Evolutionary conservation across 2,113 vertebrate genomes (phyloP), one percentile per base, ranked within the genome.

Genomic region (Rhinolophus ferrumequinum): DNA sequence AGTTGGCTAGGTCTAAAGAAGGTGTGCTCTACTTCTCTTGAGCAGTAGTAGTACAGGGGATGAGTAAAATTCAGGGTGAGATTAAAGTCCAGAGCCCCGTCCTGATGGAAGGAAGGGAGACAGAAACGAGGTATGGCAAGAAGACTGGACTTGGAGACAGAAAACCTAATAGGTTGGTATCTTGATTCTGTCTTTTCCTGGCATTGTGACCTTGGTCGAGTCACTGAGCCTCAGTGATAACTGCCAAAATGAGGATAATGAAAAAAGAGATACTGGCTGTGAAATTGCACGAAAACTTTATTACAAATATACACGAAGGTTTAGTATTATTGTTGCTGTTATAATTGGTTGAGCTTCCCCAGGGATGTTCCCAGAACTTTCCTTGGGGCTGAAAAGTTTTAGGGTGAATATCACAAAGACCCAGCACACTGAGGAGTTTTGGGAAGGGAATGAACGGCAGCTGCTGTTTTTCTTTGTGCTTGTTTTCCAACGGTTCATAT

Each of bases 131-230:
- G 73, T 33, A 14, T 79, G 30, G 0, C 86, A 86, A 56, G 52
- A 60, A 62, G 38, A 82, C 60, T 92, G 92, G 80, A 69, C 94
- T 85, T 94, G 82, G 90, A 97, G 73, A 81, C 95, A 94, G 60
- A 96, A 92, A 77, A 70, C 19, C 33, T 58, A 47, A 11, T 8
- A 86, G 58, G n/a, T 69, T 84, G 19, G 30, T 58, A 38, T 82
- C 79, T 56, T 44, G 56, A 73, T 64, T 92, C 75, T 97, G 28
- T 72, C 38, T 88, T 82, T 93, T 89, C 79, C 76, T 93, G 69
- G 76, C 62, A 16, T 60, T 60, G 28, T 66, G 85, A 94, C 69
- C 67, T 88, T 82, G 62, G 56, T 70, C 33, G 88, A 82, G 52
- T 85, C 88, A 88, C n/a, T 60, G 47, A 73, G 58, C 50, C 11